Conservation (phyloP, 2,113 vertebrate genomes). For the Gadus macrocephalus region DNA sequence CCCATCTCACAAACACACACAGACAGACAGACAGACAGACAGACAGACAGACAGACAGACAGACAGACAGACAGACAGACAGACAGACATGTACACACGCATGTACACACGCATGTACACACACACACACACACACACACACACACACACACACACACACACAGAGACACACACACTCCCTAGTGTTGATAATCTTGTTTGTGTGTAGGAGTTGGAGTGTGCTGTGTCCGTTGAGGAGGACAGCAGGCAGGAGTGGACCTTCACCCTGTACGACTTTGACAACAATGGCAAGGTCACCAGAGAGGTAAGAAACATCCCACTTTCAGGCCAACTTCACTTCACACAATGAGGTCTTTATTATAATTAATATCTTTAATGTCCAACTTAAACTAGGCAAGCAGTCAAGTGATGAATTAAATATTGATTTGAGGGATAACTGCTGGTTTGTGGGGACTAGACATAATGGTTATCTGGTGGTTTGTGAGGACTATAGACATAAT, state of each 20-base stretch:
- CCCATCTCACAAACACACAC: background rate
- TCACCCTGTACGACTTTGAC: constrained; percentile 98
- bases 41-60: constrained; percentile 15
- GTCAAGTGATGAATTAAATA: too few species aligned
- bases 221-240: constrained; percentile 97
- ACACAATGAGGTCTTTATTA: too few species aligned
- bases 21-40: constrained; percentile 9
- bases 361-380: too few species aligned
- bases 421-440: too few species aligned
- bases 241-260: constrained; percentile 98
- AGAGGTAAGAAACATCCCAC: constrained; percentile 77
- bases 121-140: constrained; percentile 3
- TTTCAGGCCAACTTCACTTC: too few species aligned
- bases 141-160: background rate
- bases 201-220: constrained; percentile 87
- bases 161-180: background rate
- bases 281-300: constrained; percentile 98
- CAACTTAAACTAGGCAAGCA: too few species aligned
- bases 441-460: too few species aligned
- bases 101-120: constrained; percentile 5
- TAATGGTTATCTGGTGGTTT: too few species aligned
- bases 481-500: too few species aligned
- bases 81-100: constrained; percentile 4
- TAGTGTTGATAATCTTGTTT: constrained; percentile 20
- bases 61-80: background rate